A percentile compares a stretch with the other conserved stretches of the same genome.
These are phyloP conservation scores for Globodera ellingtonae DNA, from an alignment of 1,140 invertebrate genomes.

Conservation along the genomic window DNA sequence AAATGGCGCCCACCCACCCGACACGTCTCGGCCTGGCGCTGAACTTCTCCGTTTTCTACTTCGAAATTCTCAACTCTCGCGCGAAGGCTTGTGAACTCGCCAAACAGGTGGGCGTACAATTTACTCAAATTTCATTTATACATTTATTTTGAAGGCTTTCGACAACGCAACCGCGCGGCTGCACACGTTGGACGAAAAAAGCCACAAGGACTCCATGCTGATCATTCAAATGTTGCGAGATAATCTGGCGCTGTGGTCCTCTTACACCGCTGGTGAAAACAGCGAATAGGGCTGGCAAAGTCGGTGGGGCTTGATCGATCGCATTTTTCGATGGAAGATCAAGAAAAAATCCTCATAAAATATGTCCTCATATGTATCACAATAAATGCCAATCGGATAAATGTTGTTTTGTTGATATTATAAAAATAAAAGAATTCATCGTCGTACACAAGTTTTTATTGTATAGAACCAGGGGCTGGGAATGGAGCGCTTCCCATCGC, in stretches of 20 bases:
- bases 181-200: constrained; percentile 96
- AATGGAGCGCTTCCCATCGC: too few relatives aligned
- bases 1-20: constrained; percentile 93
- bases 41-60: constrained; percentile 96
- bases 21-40: constrained; percentile 68
- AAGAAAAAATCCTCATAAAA: too few relatives aligned
- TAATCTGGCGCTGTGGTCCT: constrained; percentile 95
- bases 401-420: too few relatives aligned
- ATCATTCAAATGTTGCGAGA: constrained; percentile 98
- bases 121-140: not conserved
- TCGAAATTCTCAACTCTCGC: constrained; percentile 95
- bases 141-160: constrained; percentile 81
- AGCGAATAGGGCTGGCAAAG: too few relatives aligned
- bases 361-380: too few relatives aligned
- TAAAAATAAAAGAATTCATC: too few relatives aligned
- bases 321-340: too few relatives aligned
- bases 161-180: constrained; percentile 98
- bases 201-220: constrained; percentile 98
- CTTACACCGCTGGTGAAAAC: constrained; percentile 85
- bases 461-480: too few relatives aligned
- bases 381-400: too few relatives aligned
- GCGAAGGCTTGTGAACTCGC: constrained; percentile 91
- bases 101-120: constrained; percentile 69
- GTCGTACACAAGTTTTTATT: too few relatives aligned
- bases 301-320: too few relatives aligned